Evolutionary conservation across 2,113 vertebrate genomes (phyloP).

Genomic region (Clarias batrachus): DNA sequence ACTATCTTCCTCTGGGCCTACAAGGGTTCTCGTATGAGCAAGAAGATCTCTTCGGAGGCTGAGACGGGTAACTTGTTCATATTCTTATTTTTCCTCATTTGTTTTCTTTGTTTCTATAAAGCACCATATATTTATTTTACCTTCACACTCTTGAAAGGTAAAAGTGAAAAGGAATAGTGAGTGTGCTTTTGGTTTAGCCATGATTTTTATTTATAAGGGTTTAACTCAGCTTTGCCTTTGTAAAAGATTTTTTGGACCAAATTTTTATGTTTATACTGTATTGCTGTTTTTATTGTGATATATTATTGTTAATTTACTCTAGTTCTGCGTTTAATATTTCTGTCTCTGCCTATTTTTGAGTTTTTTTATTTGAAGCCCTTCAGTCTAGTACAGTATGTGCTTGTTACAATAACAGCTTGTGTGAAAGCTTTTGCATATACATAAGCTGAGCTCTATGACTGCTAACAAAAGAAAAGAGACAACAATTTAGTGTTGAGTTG

Average conservation of each 20-base stretch:
- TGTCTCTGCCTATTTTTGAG: background rate
- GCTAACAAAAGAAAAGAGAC: too few species aligned
- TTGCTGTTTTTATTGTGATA: background rate
- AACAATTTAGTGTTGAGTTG: too few species aligned
- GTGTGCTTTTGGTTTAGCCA: background rate
- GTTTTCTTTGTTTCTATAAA: slow-evolving; percentile 11
- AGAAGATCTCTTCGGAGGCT: slow-evolving; percentile 67
- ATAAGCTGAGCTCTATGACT: background rate
- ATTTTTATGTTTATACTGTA: background rate
- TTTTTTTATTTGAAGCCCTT: background rate
- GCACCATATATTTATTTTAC: slow-evolving; percentile 18
- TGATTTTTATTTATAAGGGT: background rate
- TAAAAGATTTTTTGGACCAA: background rate
- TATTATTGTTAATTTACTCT: background rate
- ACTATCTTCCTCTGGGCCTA: slow-evolving; percentile 75
- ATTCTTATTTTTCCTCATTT: background rate
- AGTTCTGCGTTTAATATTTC: background rate
- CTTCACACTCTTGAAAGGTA: background rate
- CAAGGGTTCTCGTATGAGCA: slow-evolving; percentile 73
- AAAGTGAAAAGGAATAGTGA: background rate
- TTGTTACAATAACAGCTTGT: background rate
- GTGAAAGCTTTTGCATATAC: background rate
- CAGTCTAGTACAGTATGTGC: background rate
- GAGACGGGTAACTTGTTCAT: slow-evolving; percentile 74
- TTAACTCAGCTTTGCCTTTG: background rate